Evolutionary conservation across 1,140 invertebrate species (phyloP).

Genomic region (Drosophila ercepeae): DNA sequence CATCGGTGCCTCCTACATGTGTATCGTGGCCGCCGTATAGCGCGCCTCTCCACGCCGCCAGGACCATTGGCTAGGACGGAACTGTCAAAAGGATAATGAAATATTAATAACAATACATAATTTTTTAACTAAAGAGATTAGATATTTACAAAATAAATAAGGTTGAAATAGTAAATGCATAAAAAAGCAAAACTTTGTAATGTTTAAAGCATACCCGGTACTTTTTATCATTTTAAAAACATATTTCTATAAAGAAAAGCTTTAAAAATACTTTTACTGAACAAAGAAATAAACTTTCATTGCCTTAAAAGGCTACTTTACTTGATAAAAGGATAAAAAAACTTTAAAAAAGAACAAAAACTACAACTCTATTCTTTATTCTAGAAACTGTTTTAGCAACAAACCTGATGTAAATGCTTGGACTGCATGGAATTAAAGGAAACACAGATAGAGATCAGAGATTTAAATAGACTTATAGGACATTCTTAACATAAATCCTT

Average conservation of each 20-base stretch:
- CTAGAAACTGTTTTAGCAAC: conserved; percentile 15
- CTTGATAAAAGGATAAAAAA: too few relatives aligned
- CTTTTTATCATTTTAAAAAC: too few relatives aligned
- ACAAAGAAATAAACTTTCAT: too few relatives aligned
- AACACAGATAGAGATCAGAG: conserved; percentile 6
- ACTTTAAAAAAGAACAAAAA: not conserved
- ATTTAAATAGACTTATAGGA: not conserved
- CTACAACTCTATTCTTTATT: not conserved
- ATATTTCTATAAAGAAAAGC: too few relatives aligned
- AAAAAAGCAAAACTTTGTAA: too few relatives aligned
- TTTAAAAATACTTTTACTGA: too few relatives aligned
- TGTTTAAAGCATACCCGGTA: too few relatives aligned
- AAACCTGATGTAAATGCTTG: conserved; percentile 83
- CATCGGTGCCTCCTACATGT: conserved; percentile 88
- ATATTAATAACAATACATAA: conserved; percentile 7
- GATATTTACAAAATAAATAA: too few relatives aligned
- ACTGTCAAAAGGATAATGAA: conserved; percentile 86
- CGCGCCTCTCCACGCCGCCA: conserved; percentile 94
- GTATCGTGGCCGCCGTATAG: conserved; percentile 96
- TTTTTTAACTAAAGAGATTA: too few relatives aligned
- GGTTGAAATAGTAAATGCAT: too few relatives aligned
- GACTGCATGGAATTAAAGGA: conserved; percentile 72
- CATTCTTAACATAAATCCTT: too few relatives aligned
- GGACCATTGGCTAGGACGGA: conserved; percentile 96
- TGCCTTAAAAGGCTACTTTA: too few relatives aligned